Conservation (phyloP, 2,888 invertebrate species). For the Pristionchus exspectatus region DNA sequence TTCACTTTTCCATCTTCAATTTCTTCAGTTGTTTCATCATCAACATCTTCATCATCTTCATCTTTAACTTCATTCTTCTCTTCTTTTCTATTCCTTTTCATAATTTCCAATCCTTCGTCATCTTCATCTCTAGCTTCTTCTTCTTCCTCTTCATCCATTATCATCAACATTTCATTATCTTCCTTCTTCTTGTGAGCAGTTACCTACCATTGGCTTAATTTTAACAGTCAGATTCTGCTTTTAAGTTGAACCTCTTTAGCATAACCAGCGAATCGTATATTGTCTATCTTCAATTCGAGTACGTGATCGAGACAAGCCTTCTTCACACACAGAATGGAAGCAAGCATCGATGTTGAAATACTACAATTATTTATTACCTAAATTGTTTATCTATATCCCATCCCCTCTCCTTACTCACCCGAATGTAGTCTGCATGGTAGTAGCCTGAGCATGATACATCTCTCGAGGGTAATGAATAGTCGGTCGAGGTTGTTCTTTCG, state of each 20-base stretch:
- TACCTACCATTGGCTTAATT: background rate
- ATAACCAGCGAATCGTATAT: conserved; percentile 71
- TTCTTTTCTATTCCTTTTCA: background rate
- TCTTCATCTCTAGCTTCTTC: background rate
- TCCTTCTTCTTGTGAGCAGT: background rate
- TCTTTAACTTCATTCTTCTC: background rate
- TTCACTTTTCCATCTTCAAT: background rate
- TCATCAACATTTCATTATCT: background rate
- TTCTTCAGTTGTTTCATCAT: background rate
- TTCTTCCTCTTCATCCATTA: background rate
- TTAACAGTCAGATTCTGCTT: background rate
- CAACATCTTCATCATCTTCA: background rate
- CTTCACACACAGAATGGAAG: conserved; percentile 68
- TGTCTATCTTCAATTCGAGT: conserved; percentile 73
- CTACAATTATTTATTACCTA: conserved; percentile 48
- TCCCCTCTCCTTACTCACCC: background rate
- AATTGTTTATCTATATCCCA: background rate
- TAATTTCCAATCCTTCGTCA: background rate
- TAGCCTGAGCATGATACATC: conserved; percentile 3
- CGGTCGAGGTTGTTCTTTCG: background rate
- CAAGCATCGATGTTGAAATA: conserved; percentile 69
- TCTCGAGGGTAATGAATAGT: background rate
- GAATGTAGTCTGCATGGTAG: background rate
- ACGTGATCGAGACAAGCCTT: conserved; percentile 62
- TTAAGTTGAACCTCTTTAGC: conserved; percentile 59